Percentiles rank a stretch among this genome's conserved stretches.
phyloP scores from a whole-genome alignment of 2,888 invertebrate species.

The Lapara coniferarum region DNA sequence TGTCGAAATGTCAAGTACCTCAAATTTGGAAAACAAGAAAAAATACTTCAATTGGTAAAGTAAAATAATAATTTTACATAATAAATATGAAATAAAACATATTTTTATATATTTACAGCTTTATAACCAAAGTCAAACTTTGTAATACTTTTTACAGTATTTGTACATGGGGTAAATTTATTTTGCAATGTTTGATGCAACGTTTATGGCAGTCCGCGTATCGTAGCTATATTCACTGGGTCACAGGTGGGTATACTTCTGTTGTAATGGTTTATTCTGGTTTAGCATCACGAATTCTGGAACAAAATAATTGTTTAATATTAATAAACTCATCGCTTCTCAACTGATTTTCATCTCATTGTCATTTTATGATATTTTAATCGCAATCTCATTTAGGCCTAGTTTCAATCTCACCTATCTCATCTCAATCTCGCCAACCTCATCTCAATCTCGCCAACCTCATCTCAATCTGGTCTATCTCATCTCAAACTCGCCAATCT shows the following conservation, averaged over 20 bases:
- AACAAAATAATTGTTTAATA: background rate
- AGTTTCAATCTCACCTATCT: no score
- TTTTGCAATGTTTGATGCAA: constrained; percentile 17
- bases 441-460: no score
- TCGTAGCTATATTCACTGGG: constrained; percentile 1
- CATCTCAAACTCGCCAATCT: no score
- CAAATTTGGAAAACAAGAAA: background rate
- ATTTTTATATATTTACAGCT: constrained; percentile 11
- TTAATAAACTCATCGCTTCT: background rate
- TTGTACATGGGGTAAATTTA: constrained; percentile 17
- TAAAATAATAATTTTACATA: background rate
- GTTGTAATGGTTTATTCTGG: background rate
- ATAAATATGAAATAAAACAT: constrained; percentile 15
- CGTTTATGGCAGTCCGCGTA: constrained; percentile 2
- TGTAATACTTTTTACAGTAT: background rate
- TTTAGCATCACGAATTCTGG: constrained; percentile 16
- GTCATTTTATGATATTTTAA: no score
- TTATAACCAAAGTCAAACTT: constrained; percentile 16
- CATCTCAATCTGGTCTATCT: no score
- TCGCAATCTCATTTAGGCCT: no score
- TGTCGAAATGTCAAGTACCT: no score
- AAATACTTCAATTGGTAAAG: background rate
- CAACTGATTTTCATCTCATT: background rate
- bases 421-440: no score
- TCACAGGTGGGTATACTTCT: constrained; percentile 4